Base-by-base conservation (phyloP, 2,888 invertebrate species). In the Hyppa rectilinea region DNA sequence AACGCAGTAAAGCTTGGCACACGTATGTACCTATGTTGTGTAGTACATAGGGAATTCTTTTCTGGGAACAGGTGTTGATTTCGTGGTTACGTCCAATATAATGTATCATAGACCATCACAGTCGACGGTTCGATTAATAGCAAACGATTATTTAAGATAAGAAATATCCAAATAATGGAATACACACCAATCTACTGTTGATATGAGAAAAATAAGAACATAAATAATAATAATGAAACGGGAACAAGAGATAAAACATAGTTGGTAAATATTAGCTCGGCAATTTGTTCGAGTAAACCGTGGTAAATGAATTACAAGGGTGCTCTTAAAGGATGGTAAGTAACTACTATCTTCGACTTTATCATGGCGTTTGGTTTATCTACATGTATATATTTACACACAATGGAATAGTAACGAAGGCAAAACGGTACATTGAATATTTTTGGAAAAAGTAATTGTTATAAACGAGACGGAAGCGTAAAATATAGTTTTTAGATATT, bases 201-300 rank as follows among this genome's bases (percentile, higher is more conserved):
- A 66, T 78, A 64, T 43, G 36, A 71, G 62, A 78, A 80, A 81
- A 81, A 75, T 78, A 80, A 65, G 62, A 43, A 70, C 58, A 50
- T 64, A 56, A 71, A 79, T 71, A 81, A 71, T 63, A 67, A 64
- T 67, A 81, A 78, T 76, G 47, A 67, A 81, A 63, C 43, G 43
- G 40, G 55, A 76, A 78, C 49, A 66, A 71, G 70, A 55, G 47
- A 81, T 60, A 64, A 63, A 76, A 49, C 59, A 36, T 56, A 62
- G 50, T 66, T 81, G 53, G 49, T 80, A 75, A 55, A 81, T 78
- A 76, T 71, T 75, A 76, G 77, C 50, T 78, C 34, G 26, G 55
- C 77, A 79, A 81, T 79, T 81, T 79, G 78, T 78, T 65, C 26
- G 81, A 81, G 81, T 79, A 77, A 67, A 77, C 81, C 26, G 71